Conservation (phyloP, 2,797 vertebrate species). For the Momotus momota region DNA sequence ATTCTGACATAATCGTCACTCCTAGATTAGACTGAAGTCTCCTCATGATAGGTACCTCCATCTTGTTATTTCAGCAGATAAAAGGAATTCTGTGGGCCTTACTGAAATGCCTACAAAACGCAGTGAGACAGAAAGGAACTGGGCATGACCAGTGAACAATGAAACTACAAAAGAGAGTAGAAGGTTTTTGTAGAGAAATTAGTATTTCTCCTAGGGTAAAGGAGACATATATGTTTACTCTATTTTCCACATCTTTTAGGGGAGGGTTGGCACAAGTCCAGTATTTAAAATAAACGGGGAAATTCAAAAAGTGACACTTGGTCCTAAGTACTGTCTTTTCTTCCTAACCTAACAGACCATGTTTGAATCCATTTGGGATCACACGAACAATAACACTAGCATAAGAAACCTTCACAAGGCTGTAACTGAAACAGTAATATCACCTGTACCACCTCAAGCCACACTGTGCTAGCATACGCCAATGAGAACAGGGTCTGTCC, state of each 20-base stretch:
- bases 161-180: neutral
- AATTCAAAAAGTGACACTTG: neutral
- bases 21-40: neutral
- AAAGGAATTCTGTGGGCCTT: neutral
- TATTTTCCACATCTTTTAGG: neutral
- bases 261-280: neutral
- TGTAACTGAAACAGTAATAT: neutral
- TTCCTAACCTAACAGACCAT: neutral
- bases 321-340: neutral
- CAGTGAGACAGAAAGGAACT: neutral
- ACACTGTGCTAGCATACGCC: rapidly evolving
- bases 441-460: neutral
- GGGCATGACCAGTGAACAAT: neutral
- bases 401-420: neutral
- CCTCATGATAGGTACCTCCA: neutral
- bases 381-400: neutral
- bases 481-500: rapidly evolving
- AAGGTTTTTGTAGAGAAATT: neutral
- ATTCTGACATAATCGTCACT: neutral
- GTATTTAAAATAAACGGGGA: neutral
- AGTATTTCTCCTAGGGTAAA: neutral
- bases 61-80: neutral
- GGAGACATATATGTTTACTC: neutral
- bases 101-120: neutral
- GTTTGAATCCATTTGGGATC: neutral